Conservation (phyloP, 2,797 vertebrate species). For the Natrix natrix region DNA sequence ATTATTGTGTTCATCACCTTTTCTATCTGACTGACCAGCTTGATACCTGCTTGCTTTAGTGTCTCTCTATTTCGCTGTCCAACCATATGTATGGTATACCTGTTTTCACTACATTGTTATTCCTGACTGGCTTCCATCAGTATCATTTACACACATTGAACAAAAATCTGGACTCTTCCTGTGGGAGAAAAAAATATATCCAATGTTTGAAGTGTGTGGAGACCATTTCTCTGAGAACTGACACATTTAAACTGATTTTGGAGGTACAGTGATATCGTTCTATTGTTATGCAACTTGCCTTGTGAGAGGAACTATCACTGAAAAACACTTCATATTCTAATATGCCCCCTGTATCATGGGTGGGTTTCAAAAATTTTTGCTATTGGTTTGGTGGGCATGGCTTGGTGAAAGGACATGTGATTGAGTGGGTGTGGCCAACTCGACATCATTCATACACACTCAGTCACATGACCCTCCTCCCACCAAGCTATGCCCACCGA, state of each 20-base stretch:
- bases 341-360: not conserved
- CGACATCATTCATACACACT: too few relatives aligned
- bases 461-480: too few relatives aligned
- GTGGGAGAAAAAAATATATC: not conserved
- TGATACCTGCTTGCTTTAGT: not conserved
- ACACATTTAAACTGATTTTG: not conserved
- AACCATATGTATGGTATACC: not conserved
- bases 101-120: not conserved
- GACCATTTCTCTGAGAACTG: not conserved
- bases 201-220: not conserved
- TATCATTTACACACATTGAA: not conserved
- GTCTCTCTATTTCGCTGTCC: not conserved
- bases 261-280: not conserved
- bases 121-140: not conserved
- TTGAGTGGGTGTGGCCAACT: too few relatives aligned
- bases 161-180: not conserved
- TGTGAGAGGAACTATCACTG: constrained; percentile 10
- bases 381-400: too few relatives aligned
- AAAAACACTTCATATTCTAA: constrained; percentile 24
- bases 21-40: not conserved
- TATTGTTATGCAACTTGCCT: fast-evolving
- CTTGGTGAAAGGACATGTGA: too few relatives aligned
- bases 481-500: too few relatives aligned
- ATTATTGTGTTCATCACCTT: not conserved
- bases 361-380: too few relatives aligned